These are phyloP conservation scores for Minunthozetes semirufus DNA, from an alignment of 2,888 invertebrate genomes.

Conservation along the genomic window DNA sequence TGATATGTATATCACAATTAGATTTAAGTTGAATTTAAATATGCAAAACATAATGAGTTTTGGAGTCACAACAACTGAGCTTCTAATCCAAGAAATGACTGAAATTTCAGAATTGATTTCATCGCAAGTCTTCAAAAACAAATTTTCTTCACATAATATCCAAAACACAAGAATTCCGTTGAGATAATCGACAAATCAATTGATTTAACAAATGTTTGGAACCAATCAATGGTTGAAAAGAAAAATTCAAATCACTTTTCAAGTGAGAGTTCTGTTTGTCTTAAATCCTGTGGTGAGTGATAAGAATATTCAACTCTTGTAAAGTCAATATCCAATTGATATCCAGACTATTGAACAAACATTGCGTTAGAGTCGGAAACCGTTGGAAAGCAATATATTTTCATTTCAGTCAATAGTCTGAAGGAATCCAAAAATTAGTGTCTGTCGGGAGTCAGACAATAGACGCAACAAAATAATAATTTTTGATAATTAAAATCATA, in stretches of 20 bases:
- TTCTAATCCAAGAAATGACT: not conserved
- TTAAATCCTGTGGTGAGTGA: not conserved
- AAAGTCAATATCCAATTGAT: not conserved
- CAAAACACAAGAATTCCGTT: no score
- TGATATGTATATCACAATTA: conserved; percentile 4
- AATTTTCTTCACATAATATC: not conserved
- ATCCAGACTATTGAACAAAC: no score
- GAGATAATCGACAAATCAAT: no score
- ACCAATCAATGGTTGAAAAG: not conserved
- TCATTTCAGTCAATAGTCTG: not conserved
- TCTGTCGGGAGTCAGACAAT: not conserved
- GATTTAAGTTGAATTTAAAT: not conserved
- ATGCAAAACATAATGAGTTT: not conserved
- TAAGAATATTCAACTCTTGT: not conserved
- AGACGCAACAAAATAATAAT: not conserved
- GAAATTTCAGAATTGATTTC: not conserved
- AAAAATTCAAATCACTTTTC: not conserved
- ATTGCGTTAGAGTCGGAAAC: no score
- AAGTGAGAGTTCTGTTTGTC: not conserved
- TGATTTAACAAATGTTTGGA: no score
- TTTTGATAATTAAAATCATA: conserved; percentile 8
- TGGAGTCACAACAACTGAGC: not conserved
- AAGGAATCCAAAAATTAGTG: not conserved
- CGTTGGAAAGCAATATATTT: not conserved
- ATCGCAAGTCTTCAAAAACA: not conserved